These are phyloP conservation scores for Drosophila bocki DNA, from an alignment of 1,140 invertebrate genomes.

Conservation along the genomic window DNA sequence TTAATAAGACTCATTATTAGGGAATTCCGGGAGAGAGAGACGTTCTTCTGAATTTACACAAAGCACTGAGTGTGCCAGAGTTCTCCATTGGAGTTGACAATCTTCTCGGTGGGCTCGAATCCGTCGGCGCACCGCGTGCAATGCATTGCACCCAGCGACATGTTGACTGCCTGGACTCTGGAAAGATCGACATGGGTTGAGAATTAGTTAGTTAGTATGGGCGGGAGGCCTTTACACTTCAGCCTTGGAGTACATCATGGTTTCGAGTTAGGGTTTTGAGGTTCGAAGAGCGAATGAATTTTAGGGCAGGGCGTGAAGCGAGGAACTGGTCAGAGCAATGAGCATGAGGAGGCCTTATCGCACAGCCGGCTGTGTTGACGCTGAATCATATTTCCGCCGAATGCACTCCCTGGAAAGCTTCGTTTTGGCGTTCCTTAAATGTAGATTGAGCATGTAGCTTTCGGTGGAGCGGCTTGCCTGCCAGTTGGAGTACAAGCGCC, in stretches of 20 bases:
- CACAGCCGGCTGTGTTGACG: conserved; percentile 37
- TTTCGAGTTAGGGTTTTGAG: conserved; percentile 7
- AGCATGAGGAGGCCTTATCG: conserved; percentile 27
- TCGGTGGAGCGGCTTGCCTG: no score
- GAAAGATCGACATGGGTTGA: conserved; percentile 23
- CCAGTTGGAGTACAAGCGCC: conserved; percentile 50
- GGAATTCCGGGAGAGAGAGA: no score
- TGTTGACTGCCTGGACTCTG: conserved; percentile 85
- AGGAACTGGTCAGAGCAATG: conserved; percentile 52
- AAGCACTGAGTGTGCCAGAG: conserved; percentile 99
- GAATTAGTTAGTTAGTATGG: background rate
- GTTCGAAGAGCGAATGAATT: conserved; percentile 2
- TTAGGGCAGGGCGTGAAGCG: conserved; percentile 25
- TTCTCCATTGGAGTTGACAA: conserved; percentile 99
- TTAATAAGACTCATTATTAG: background rate
- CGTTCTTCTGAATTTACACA: conserved; percentile 91
- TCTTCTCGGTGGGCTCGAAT: conserved; percentile 98
- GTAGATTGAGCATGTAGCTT: background rate
- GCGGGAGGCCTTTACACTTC: conserved; percentile 58
- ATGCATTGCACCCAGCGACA: conserved; percentile 95
- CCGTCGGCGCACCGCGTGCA: conserved; percentile 97
- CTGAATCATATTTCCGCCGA: conserved; percentile 74
- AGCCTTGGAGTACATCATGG: conserved; percentile 76
- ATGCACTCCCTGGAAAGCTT: conserved; percentile 54
- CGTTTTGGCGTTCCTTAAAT: conserved; percentile 54